Evolutionary conservation across 2,888 invertebrate species (phyloP).

Genomic region (Leptopilina myrica): DNA sequence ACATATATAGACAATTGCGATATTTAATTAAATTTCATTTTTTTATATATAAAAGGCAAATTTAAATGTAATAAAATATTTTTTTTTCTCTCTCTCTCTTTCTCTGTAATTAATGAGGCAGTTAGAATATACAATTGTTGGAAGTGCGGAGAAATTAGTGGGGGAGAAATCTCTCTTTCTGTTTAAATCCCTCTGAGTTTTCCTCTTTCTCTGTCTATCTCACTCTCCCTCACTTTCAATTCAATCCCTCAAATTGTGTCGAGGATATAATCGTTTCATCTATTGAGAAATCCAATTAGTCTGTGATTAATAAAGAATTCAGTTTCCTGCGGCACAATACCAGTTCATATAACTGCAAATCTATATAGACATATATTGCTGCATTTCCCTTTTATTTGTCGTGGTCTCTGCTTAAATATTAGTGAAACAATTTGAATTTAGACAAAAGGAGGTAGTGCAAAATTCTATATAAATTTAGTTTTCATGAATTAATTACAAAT

Average conservation of each 20-base stretch:
- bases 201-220: no score
- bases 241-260: conserved; percentile 18
- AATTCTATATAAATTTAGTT: conserved; percentile 1
- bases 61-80: neutral
- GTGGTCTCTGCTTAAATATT: neutral
- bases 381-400: conserved; percentile 1
- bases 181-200: no score
- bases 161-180: neutral
- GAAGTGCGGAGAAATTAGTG: neutral
- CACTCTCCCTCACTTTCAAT: no score
- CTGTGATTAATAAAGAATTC: conserved; percentile 65
- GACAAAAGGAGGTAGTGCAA: neutral
- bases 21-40: no score
- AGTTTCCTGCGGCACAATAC: conserved; percentile 17
- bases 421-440: neutral
- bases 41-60: no score
- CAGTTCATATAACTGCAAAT: neutral
- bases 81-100: neutral
- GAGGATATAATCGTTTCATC: conserved; percentile 59
- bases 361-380: neutral
- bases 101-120: conserved; percentile 7
- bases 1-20: no score
- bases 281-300: conserved; percentile 68
- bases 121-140: neutral
- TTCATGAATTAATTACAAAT: neutral